Evolutionary conservation across 1,140 invertebrate species (phyloP), one percentile per base, ranked within the genome.

Genomic region (Atta texana): DNA sequence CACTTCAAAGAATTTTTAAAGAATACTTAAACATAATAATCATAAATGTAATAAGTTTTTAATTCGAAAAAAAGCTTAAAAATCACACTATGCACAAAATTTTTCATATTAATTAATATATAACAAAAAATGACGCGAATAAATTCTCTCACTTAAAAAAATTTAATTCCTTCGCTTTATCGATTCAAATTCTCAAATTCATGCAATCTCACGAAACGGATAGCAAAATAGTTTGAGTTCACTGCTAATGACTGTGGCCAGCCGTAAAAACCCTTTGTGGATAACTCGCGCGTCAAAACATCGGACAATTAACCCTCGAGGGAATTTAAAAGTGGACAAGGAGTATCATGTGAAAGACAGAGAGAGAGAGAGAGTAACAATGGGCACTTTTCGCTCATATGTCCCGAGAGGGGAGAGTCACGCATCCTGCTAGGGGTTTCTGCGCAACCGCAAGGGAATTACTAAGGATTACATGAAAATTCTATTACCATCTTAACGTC

Each of bases 401-500:
- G 87, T 91, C 91, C 89, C 18, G 14, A 53, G 28, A 24, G 49
- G 16, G 24, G 85, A 82, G 63, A 44, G 34, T 51, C 87, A 49
- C 24, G 24, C 4, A 18, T 61, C 92, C 85, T 91, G 39, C 39
- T 44, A 44, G 85, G 90, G 80, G 0, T 85, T 92, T 85, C 87
- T 90, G 66, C 59, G 69, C 89, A 85, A 93, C 94, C 94, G 90
- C 94, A 91, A 89, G 94, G 94, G 94, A 95, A 94, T 95, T 94
- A 95, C 92, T 87, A 91, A 92, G 94, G 94, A 94, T 95, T 95
- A 95, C 94, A 95, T 93, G 94, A 93, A 95, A 95, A 95, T 95
- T 95, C 94, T 95, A 95, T 95, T 95, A 95, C 94, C 94, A 92
- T 94, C 93, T 94, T 94, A 92, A 75, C 85, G 87, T 90, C 68